These are phyloP conservation scores for Holotrichia oblita DNA, from an alignment of 1,140 invertebrate genomes.

Conservation along the genomic window DNA sequence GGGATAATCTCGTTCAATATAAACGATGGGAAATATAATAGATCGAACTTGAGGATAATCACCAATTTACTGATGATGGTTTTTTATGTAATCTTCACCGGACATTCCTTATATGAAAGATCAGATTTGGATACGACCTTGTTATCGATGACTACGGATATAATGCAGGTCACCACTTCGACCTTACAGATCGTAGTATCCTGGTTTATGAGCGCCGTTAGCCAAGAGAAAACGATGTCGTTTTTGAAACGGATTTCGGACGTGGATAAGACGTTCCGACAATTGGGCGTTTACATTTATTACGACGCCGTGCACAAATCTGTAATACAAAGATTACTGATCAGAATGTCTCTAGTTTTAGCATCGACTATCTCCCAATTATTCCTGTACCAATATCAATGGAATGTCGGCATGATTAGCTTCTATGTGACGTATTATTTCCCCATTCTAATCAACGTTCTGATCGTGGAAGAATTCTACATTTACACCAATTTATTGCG, in stretches of 20 bases:
- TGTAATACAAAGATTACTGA: not conserved
- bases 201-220: constrained; percentile 20
- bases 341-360: not conserved
- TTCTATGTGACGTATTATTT: constrained; percentile 38
- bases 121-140: constrained; percentile 35
- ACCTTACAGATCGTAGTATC: constrained; percentile 23
- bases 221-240: constrained; percentile 38
- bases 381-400: not conserved
- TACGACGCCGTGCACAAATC: constrained; percentile 25
- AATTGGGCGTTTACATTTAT: constrained; percentile 43
- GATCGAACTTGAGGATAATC: constrained; percentile 34
- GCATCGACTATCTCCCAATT: not conserved
- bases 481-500: not conserved
- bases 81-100: constrained; percentile 24
- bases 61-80: constrained; percentile 15
- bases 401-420: not conserved
- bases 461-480: constrained; percentile 20
- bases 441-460: constrained; percentile 27
- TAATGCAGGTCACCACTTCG: constrained; percentile 24
- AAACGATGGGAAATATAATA: constrained; percentile 20
- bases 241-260: constrained; percentile 37
- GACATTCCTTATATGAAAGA: constrained; percentile 23
- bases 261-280: constrained; percentile 26
- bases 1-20: constrained; percentile 39
- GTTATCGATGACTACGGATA: constrained; percentile 27